These are phyloP conservation scores for Zaprionus gabonicus DNA, from an alignment of 1,140 invertebrate genomes.

Conservation along the genomic window DNA sequence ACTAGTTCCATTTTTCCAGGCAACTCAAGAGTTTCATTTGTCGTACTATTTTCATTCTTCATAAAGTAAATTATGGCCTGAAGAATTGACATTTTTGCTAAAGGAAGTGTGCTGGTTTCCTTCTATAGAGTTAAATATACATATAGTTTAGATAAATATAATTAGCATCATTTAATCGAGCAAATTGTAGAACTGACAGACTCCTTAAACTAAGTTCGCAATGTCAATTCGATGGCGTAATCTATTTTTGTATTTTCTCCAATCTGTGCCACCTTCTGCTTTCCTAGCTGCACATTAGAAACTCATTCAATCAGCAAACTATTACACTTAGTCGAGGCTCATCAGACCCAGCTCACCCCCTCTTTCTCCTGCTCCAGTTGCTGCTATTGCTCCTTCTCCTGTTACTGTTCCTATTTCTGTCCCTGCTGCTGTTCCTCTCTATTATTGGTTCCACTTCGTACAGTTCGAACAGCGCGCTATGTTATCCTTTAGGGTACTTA, in stretches of 20 bases:
- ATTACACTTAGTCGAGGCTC: slow-evolving; percentile 3
- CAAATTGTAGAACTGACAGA: not conserved
- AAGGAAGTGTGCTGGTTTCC: not conserved
- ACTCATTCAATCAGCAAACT: slow-evolving; percentile 23
- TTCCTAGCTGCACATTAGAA: slow-evolving; percentile 13
- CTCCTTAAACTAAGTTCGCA: not conserved
- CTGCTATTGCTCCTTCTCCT: not conserved
- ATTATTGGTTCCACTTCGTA: not conserved
- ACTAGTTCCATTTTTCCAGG: no score
- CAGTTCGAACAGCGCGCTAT: not conserved
- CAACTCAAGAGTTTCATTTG: no score
- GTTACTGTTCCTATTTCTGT: not conserved
- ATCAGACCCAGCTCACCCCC: not conserved
- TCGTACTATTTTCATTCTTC: not conserved
- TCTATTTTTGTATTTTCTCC: not conserved
- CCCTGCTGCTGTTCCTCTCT: not conserved
- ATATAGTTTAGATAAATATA: no score
- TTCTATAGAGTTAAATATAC: no score
- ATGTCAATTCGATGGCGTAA: not conserved
- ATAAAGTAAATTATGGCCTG: not conserved
- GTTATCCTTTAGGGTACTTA: not conserved
- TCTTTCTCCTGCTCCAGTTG: not conserved
- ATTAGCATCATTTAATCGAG: no score
- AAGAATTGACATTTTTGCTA: not conserved
- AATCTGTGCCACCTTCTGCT: not conserved